Conservation (phyloP, 2,113 vertebrate species). For the Crocuta crocuta region DNA sequence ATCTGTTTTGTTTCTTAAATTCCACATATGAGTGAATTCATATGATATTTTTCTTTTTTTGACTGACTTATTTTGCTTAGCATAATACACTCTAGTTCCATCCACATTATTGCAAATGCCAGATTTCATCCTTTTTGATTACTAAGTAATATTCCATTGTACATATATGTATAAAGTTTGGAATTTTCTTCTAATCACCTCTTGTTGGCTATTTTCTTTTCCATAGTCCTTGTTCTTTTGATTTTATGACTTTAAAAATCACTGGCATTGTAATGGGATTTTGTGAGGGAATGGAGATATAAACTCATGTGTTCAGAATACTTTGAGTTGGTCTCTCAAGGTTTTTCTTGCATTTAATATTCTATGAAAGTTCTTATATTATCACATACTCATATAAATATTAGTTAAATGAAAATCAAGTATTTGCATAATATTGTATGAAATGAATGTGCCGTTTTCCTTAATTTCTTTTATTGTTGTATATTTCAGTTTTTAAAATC, state of each 20-base stretch:
- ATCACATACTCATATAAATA: background rate
- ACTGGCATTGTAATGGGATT: background rate
- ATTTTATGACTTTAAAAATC: conserved; percentile 8
- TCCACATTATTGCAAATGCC: no score
- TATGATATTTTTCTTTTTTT: no score
- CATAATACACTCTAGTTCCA: no score
- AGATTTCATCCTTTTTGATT: no score
- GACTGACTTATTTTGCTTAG: no score
- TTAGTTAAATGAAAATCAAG: background rate
- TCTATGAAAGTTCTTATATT: background rate
- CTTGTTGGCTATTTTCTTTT: background rate
- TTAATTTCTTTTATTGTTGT: conserved; percentile 18
- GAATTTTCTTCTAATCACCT: conserved; percentile 1
- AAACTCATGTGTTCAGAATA: background rate
- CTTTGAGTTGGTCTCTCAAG: background rate
- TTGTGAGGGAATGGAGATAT: background rate
- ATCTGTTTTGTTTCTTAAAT: no score
- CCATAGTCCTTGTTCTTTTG: background rate
- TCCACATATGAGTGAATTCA: no score
- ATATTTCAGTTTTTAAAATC: background rate
- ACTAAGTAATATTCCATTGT: no score
- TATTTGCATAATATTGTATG: conserved; percentile 16
- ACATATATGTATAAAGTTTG: background rate
- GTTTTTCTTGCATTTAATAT: background rate
- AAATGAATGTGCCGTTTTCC: background rate